Base-by-base conservation (phyloP, 2,888 invertebrate species). In the Drosophila barbarae region DNA sequence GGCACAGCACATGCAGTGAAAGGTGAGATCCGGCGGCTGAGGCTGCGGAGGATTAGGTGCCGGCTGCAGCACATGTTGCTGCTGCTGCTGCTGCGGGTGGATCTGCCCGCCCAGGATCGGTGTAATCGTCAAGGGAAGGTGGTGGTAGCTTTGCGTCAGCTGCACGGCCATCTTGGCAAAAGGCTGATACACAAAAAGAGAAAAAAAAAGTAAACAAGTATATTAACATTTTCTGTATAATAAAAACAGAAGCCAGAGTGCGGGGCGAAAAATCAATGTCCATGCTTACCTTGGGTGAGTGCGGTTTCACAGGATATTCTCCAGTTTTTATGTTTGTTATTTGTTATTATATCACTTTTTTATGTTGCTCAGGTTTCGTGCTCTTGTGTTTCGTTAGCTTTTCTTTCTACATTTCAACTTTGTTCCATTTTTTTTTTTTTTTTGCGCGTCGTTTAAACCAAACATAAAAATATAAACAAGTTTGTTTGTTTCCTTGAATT, bases 1-100 rank as follows among this genome's bases (percentile, higher is more conserved):
- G 3, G 85, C 71, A 59, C 90, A 89, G 67, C 88, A 88, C 84
- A 89, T 89, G 63, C 89, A 89, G 50, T 89, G 89, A 68, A 89
- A 89, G 46, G 90, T 89, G 23, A 90, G 70, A 41, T 90, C 89
- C 10, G 89, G 89, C n/a, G 86, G 84, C 61, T 73, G 76, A 8
- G 84, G 71, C 38, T 70, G 73, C 2, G 72, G 73, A 1, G 82
- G 72, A 54, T 73, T 71, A 13, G 78, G 67, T 6, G 76, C 68
- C 47, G 77, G 74, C 53, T 76, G 74, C 47, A 77, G 65, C 15
- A 35, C 38, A 28, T 49, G 23, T 10, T 36, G 58, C 39, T 78
- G 64, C 15, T 36, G 64, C 15, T 36, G 34, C 21, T 26, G 26
- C 26, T 41, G 64, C 18, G 67, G 54, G 36, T n/a, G 47, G 28